phyloP scores from a whole-genome alignment of 2,113 vertebrate species.

The Speoplatyrhinus poulsoni region DNA sequence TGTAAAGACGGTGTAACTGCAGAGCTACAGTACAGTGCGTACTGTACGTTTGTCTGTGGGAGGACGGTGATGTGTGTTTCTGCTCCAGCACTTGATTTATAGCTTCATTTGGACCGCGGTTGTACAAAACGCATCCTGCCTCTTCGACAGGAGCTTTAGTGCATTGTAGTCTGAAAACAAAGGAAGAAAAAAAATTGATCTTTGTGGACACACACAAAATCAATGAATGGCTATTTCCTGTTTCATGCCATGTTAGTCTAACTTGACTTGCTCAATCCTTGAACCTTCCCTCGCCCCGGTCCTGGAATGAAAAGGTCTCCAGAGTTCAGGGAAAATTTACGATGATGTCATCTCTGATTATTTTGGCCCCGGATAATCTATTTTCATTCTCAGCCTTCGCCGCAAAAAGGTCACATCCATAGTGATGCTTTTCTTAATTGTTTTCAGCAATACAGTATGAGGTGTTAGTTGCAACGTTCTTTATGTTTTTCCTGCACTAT shows the following conservation, averaged over 20 bases:
- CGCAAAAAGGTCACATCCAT: constrained; percentile 23
- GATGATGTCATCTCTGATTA: constrained; percentile 58
- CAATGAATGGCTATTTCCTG: constrained; percentile 83
- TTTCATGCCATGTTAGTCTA: constrained; percentile 75
- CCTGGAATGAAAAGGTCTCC: constrained; percentile 62
- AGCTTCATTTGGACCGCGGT: constrained; percentile 72
- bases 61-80: constrained; percentile 78
- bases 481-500: too few species aligned
- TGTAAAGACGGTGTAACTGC: constrained; percentile 40
- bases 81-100: constrained; percentile 80
- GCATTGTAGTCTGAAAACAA: constrained; percentile 83
- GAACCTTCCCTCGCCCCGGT: constrained; percentile 70
- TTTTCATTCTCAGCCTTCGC: constrained; percentile 29
- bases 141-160: constrained; percentile 68
- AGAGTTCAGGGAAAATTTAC: constrained; percentile 63
- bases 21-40: constrained; percentile 54
- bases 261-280: constrained; percentile 73
- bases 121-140: constrained; percentile 79
- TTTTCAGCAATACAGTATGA: too few species aligned
- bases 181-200: constrained; percentile 84
- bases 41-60: constrained; percentile 59
- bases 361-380: constrained; percentile 37
- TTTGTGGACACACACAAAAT: constrained; percentile 81
- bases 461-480: too few species aligned
- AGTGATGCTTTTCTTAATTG: not conserved